Evolutionary conservation across 2,113 vertebrate species (phyloP).

Genomic region (Jacana jacana): DNA sequence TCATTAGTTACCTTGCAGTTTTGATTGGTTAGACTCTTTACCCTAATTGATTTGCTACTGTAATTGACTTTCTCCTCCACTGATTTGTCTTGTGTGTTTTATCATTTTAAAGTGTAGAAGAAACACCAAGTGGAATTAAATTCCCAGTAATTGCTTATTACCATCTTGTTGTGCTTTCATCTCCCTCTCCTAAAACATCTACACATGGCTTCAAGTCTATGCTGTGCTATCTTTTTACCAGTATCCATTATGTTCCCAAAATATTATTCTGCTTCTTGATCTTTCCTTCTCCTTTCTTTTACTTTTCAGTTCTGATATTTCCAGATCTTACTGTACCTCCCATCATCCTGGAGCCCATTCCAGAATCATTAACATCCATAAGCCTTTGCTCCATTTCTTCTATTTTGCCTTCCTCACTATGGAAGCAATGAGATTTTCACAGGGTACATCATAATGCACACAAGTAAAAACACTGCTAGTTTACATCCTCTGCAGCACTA

Average conservation of each 20-base stretch:
- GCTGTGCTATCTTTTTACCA: background rate
- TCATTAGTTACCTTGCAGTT: conserved; percentile 60
- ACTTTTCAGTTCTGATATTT: background rate
- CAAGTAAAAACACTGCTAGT: background rate
- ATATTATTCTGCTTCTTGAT: background rate
- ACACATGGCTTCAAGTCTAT: background rate
- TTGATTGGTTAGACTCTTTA: conserved; percentile 67
- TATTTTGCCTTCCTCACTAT: background rate
- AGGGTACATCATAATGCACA: background rate
- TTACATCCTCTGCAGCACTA: background rate
- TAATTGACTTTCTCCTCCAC: conserved; percentile 60
- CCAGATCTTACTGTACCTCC: background rate
- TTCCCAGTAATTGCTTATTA: conserved; percentile 56
- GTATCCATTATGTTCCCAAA: background rate
- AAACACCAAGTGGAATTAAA: conserved; percentile 57
- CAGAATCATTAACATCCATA: background rate
- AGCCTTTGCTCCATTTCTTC: background rate
- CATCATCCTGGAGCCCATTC: background rate
- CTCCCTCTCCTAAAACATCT: background rate
- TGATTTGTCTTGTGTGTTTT: conserved; percentile 46
- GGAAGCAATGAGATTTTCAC: background rate
- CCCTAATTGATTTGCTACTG: conserved; percentile 63
- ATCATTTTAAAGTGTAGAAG: conserved; percentile 38
- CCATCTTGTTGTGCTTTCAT: background rate
- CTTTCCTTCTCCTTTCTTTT: background rate